Base-by-base conservation (phyloP, 2,888 invertebrate genomes). In the Minunthozetes semirufus region DNA sequence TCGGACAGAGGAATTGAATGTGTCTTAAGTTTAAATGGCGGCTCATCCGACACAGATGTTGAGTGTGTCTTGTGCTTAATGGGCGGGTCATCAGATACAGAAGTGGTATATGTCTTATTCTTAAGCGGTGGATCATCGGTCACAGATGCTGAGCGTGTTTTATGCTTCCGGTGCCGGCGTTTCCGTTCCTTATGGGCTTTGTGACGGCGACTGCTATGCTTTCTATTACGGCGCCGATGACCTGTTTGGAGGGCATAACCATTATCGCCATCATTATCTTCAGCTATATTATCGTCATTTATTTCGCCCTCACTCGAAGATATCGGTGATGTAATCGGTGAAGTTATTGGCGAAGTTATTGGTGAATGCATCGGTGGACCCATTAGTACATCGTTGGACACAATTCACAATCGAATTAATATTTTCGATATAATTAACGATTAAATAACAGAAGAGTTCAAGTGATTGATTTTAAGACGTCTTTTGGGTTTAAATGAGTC, bases 101-200 rank as follows among this genome's bases (percentile, higher is more conserved):
- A 33, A 5, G 33, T 33, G 33, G 33, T 33, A n/a, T n/a, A n/a
- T n/a, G n/a, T n/a, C n/a, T 33, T 33, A 33, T 8, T 3, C 8
- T 8, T 3, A 33, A 3, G 33, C 4, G 33, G 33, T 8, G 33
- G 33, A 8, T 33, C 4, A 5, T 33, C 33, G 8, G 33, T 5
- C 8, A n/a, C n/a, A n/a, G n/a, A n/a, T 3, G 61, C 25, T 1
- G 61, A 61, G 61, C 27, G 61, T 1, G 61, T 29, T 17, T 61
- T 61, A 61, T 61, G 61, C n/a, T 29, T 61, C 1, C 59, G 59
- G 27, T 27, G 59, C 25, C 59, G 59, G 68, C 68, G 74, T 74
- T 66, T 74, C 15, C 68, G 38, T 17, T 73, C 59, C 42, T 73
- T 73, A 38, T 61, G 66, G 5, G 27, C 50, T 27, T 48, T 46